Percentiles rank a stretch among this genome's conserved stretches.
Evolutionary conservation across 2,113 vertebrate genomes (phyloP).

Genomic region (Callithrix jacchus): DNA sequence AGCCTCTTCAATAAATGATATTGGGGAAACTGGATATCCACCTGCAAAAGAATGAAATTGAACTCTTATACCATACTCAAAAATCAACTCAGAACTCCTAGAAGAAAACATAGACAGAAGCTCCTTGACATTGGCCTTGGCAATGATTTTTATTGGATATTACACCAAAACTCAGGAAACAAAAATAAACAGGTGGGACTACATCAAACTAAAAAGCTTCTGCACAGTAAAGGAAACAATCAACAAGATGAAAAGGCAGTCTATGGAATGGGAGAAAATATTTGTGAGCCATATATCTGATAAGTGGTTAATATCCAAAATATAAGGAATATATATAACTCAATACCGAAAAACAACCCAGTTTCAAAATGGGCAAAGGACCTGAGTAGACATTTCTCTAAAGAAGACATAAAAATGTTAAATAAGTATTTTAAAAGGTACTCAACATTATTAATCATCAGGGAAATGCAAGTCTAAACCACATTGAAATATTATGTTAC

Average conservation of each 20-base stretch:
- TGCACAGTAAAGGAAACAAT: not conserved
- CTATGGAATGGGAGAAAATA: not conserved
- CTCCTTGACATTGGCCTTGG: not conserved
- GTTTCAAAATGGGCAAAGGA: not conserved
- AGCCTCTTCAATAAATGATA: not conserved
- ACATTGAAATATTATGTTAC: not conserved
- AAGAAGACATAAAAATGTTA: not conserved
- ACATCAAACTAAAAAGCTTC: not conserved
- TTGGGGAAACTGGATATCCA: not conserved
- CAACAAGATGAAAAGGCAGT: not conserved
- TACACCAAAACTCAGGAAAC: not conserved
- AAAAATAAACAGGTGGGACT: not conserved
- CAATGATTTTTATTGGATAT: not conserved
- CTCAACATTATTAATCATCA: not conserved
- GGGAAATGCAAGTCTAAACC: not conserved
- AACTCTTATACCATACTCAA: not conserved
- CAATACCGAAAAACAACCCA: not conserved
- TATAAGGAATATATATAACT: not conserved
- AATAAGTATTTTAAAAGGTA: not conserved
- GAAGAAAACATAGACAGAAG: not conserved
- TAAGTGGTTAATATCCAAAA: not conserved
- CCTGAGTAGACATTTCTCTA: not conserved
- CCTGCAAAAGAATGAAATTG: not conserved
- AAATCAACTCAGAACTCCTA: not conserved
- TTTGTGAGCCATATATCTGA: not conserved